Evolutionary conservation across 2,797 vertebrate genomes (phyloP).

Genomic region (Enteromius trimaculatus): DNA sequence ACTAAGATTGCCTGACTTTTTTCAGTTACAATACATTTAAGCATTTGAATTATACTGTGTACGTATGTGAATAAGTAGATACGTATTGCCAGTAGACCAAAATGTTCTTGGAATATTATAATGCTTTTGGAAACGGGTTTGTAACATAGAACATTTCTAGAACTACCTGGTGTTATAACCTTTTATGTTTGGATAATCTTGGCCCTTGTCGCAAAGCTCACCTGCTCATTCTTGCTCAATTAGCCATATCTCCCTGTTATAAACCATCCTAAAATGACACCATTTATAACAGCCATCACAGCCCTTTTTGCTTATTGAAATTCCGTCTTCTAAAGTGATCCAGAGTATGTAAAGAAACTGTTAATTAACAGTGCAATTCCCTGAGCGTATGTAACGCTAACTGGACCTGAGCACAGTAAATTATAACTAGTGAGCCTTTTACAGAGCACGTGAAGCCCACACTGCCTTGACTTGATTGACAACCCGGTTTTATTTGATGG

Average conservation of each 20-base stretch:
- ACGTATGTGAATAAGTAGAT: neutral
- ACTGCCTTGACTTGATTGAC: conserved; percentile 69
- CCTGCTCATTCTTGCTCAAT: conserved; percentile 13
- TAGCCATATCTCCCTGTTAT: neutral
- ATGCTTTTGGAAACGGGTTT: neutral
- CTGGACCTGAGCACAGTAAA: conserved; percentile 58
- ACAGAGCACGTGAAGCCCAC: conserved; percentile 57
- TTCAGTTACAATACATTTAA: neutral
- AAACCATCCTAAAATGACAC: neutral
- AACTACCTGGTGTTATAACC: neutral
- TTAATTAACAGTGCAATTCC: conserved; percentile 70
- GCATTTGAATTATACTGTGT: neutral
- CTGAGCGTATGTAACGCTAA: conserved; percentile 61
- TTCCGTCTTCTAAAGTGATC: conserved; percentile 13
- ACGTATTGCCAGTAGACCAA: too few relatives aligned
- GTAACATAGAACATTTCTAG: neutral
- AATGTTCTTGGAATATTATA: neutral
- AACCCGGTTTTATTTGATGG: conserved; percentile 67
- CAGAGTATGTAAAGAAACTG: conserved; percentile 67
- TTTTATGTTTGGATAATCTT: neutral
- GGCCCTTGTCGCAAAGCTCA: neutral
- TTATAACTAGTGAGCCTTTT: conserved; percentile 67
- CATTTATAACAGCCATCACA: neutral
- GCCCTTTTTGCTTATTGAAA: neutral
- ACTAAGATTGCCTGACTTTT: neutral